Conservation (phyloP, 2,888 invertebrate genomes). For the Amphimallon solstitiale region DNA sequence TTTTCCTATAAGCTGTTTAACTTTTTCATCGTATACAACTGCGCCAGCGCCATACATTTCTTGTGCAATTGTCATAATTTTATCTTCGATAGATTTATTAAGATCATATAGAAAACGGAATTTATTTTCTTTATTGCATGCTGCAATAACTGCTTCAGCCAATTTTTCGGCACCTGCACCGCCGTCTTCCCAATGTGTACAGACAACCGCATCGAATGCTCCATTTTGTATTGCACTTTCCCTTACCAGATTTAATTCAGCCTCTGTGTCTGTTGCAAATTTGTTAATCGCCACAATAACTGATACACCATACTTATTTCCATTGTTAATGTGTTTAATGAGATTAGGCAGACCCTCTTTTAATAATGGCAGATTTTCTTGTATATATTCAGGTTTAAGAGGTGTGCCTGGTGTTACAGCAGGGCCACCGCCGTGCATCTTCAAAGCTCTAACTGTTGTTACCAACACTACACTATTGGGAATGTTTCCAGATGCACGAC, state of each 20-base stretch:
- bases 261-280: conserved; percentile 85
- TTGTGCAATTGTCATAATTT: conserved; percentile 87
- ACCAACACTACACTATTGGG: conserved; percentile 95
- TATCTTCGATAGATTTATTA: conserved; percentile 79
- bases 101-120: conserved; percentile 79
- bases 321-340: conserved; percentile 93
- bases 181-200: conserved; percentile 90
- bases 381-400: conserved; percentile 82
- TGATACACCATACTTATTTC: conserved; percentile 87
- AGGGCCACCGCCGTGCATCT: conserved; percentile 99
- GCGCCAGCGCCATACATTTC: conserved; percentile 97
- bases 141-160: conserved; percentile 87
- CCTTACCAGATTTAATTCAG: conserved; percentile 84
- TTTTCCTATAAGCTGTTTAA: conserved; percentile 74
- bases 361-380: conserved; percentile 89
- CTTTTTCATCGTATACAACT: conserved; percentile 79
- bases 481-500: conserved; percentile 83
- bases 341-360: conserved; percentile 90
- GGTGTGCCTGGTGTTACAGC: conserved; percentile 86
- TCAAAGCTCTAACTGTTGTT: conserved; percentile 91
- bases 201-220: conserved; percentile 87
- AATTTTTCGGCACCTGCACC: conserved; percentile 87
- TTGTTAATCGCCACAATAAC: conserved; percentile 94
- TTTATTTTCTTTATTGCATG: conserved; percentile 72
- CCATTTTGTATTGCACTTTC: conserved; percentile 79